Percentiles rank a stretch among this genome's conserved stretches.
Conservation (phyloP, 2,797 vertebrate genomes). For the Onychomys torridus region DNA sequence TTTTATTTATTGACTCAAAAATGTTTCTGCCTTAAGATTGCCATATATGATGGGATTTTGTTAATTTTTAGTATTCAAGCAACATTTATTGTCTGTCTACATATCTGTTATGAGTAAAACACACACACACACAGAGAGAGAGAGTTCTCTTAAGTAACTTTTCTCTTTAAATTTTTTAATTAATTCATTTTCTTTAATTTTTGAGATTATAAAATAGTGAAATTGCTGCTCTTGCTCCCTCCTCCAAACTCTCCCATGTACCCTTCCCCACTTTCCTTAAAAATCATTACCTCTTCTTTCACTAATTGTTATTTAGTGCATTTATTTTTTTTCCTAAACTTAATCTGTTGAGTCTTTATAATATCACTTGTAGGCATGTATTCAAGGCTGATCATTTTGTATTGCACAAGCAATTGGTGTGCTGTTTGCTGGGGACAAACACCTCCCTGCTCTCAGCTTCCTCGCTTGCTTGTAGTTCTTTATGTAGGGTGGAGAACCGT, state of each 20-base stretch:
- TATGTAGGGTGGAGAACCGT: neutral
- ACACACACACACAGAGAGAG: no score
- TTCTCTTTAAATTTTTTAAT: neutral
- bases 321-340: neutral
- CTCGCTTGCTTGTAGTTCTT: neutral
- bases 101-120: neutral
- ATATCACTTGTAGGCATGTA: neutral
- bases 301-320: neutral
- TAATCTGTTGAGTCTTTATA: neutral
- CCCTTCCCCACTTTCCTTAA: neutral
- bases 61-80: conserved; percentile 12
- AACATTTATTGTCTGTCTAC: neutral
- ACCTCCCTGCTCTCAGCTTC: neutral
- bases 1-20: neutral
- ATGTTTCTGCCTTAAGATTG: neutral
- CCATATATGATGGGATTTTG: neutral
- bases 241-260: neutral
- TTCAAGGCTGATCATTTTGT: neutral
- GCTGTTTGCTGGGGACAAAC: neutral
- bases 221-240: neutral
- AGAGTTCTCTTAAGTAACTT: neutral
- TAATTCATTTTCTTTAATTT: neutral
- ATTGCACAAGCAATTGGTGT: neutral
- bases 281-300: neutral
- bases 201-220: neutral